Evolutionary conservation across 2,888 invertebrate genomes (phyloP).

Genomic region (Thelaira solivaga): DNA sequence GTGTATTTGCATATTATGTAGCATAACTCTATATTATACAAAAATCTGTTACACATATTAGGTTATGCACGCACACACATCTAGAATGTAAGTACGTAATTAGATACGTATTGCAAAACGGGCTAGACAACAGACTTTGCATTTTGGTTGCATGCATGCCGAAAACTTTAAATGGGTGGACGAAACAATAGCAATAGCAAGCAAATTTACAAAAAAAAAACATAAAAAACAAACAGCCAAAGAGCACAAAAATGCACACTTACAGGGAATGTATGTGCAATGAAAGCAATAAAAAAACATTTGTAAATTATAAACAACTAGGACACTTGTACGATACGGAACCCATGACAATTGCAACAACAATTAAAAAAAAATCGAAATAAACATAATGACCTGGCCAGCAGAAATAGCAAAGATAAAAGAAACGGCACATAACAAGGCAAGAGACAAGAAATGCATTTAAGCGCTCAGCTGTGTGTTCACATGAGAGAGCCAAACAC

Average conservation of each 20-base stretch:
- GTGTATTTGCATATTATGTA: not conserved
- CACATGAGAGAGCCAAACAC: no score
- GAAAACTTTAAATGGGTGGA: constrained; percentile 1
- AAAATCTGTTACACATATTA: no score
- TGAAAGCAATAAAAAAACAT: not conserved
- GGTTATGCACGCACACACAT: not conserved
- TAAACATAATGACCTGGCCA: constrained; percentile 43
- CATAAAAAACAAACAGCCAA: not conserved
- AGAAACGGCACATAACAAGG: not conserved
- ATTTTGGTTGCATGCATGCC: not conserved
- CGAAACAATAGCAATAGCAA: not conserved
- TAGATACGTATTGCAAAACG: constrained; percentile 5
- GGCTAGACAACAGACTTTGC: not conserved
- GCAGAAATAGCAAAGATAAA: constrained; percentile 15
- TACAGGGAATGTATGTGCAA: no score
- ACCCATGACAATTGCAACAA: constrained; percentile 37
- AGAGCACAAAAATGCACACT: not conserved
- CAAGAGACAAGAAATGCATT: constrained; percentile 11
- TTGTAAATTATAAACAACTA: constrained; percentile 35
- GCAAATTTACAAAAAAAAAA: not conserved
- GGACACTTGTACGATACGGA: constrained; percentile 57
- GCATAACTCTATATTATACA: no score
- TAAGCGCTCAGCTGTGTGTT: constrained; percentile 38
- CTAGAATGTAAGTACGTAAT: not conserved
- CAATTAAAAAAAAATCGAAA: constrained; percentile 28